Evolutionary conservation across 2,888 invertebrate genomes (phyloP).

Genomic region (Rhaphigaster nebulosa): DNA sequence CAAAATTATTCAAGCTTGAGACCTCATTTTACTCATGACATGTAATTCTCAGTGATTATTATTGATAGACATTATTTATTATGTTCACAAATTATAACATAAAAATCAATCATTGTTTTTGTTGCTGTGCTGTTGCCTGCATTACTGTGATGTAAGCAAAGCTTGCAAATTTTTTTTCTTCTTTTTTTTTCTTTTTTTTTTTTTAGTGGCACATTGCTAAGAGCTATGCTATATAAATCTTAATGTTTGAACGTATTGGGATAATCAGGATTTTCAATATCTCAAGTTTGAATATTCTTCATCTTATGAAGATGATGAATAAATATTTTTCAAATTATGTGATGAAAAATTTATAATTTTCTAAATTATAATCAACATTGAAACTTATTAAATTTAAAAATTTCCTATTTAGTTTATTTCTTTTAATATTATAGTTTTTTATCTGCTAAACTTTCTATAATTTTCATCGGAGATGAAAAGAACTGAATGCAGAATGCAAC

Average conservation of each 20-base stretch:
- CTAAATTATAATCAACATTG: no score
- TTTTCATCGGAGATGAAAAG: no score
- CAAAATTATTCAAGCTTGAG: no score
- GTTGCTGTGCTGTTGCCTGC: background rate
- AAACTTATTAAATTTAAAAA: no score
- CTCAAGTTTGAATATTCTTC: background rate
- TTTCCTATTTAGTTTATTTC: no score
- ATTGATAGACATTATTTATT: background rate
- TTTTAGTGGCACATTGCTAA: background rate
- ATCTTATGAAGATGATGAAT: background rate
- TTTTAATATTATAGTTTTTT: no score
- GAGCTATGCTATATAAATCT: background rate
- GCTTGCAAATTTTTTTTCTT: background rate
- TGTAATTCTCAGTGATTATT: no score
- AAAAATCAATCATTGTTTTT: background rate
- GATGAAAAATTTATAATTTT: no score
- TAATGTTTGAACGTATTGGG: background rate
- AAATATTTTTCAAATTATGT: no score
- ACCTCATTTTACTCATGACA: background rate
- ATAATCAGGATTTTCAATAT: background rate
- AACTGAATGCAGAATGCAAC: no score
- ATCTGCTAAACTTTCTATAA: no score
- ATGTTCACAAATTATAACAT: background rate
- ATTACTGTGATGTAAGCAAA: background rate
- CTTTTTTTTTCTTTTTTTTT: background rate